phyloP scores from a whole-genome alignment of 2,797 vertebrate genomes.

The Notamacropus eugenii region DNA sequence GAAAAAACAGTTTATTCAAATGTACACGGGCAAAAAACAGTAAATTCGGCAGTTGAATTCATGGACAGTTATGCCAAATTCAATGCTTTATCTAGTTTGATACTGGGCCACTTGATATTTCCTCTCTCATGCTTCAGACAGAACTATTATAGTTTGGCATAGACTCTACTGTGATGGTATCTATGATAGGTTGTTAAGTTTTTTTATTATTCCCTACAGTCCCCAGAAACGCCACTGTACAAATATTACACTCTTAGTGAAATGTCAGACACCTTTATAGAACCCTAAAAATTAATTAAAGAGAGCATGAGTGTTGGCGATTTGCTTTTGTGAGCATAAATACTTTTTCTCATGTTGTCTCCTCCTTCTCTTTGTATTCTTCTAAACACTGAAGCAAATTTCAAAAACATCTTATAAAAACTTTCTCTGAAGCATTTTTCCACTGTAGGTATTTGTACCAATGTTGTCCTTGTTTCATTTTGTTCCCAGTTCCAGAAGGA shows the following conservation, averaged over 20 bases:
- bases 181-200: not conserved
- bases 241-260: slow-evolving; percentile 46
- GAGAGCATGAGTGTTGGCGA: not conserved
- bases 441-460: slow-evolving; percentile 40
- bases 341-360: not conserved
- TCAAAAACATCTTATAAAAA: slow-evolving; percentile 49
- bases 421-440: slow-evolving; percentile 41
- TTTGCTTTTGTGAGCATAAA: not conserved
- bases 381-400: slow-evolving; percentile 38
- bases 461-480: slow-evolving; percentile 57
- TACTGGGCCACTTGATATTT: not conserved
- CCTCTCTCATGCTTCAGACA: not conserved
- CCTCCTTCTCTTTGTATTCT: not conserved
- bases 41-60: not conserved
- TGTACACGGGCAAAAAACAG: not conserved
- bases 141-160: not conserved
- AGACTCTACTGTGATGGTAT: not conserved
- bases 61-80: not conserved
- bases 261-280: slow-evolving; percentile 48
- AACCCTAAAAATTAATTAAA: slow-evolving; percentile 53
- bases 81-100: not conserved
- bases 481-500: slow-evolving; percentile 49
- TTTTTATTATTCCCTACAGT: not conserved
- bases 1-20: not conserved
- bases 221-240: not conserved